Evolutionary conservation across 1,140 invertebrate species (phyloP).

Genomic region (Aricia agestis): DNA sequence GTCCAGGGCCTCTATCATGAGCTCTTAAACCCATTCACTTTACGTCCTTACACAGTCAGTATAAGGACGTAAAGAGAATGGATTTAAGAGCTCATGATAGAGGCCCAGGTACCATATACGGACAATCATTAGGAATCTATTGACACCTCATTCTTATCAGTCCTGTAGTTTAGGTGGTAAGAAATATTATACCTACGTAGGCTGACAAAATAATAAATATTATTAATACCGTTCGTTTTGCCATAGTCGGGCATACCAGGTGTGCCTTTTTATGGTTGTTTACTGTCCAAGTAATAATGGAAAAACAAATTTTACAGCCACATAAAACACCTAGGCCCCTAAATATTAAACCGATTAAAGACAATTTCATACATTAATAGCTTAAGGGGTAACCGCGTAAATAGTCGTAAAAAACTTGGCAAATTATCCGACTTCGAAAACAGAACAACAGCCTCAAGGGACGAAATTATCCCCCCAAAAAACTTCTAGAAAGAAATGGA

Average conservation of each 20-base stretch:
- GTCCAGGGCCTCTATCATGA: too few relatives aligned
- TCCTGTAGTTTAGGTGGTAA: too few relatives aligned
- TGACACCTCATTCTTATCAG: too few relatives aligned
- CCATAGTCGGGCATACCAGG: not conserved
- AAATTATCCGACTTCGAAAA: slow-evolving; percentile 13
- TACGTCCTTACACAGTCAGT: too few relatives aligned
- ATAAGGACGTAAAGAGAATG: too few relatives aligned
- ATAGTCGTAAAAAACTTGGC: not conserved
- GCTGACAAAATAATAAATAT: too few relatives aligned
- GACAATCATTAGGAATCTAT: too few relatives aligned
- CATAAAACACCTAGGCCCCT: not conserved
- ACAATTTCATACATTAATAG: slow-evolving; percentile 3
- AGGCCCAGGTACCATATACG: too few relatives aligned
- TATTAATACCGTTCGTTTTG: too few relatives aligned
- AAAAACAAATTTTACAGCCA: not conserved
- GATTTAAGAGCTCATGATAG: too few relatives aligned
- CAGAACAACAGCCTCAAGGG: slow-evolving; percentile 34
- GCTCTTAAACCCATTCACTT: too few relatives aligned
- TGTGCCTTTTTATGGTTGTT: not conserved
- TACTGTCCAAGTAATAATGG: not conserved
- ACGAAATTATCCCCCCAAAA: slow-evolving; percentile 40
- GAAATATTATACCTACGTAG: too few relatives aligned
- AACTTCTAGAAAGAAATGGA: slow-evolving; percentile 36
- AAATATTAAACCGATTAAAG: slow-evolving; percentile 1
- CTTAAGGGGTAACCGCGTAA: not conserved